These are phyloP conservation scores for Diglossa cyanea DNA, from an alignment of 2,797 vertebrate species.

Conservation along the genomic window DNA sequence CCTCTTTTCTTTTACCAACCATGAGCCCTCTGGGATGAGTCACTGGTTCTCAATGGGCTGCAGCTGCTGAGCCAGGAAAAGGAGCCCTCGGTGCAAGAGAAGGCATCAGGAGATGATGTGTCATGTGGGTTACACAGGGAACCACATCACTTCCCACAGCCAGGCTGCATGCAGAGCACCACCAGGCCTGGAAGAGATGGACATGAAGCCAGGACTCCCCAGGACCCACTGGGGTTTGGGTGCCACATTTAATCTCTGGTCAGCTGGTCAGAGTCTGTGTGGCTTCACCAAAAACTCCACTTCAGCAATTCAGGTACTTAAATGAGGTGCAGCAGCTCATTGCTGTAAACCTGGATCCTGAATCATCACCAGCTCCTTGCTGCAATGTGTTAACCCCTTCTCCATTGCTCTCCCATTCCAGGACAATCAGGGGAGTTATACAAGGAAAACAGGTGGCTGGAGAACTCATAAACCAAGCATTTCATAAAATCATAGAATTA, in stretches of 20 bases:
- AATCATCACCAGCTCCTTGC: background rate
- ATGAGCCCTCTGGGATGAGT: slow-evolving; percentile 21
- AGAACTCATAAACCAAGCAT: background rate
- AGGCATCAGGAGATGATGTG: slow-evolving; percentile 22
- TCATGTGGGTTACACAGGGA: background rate
- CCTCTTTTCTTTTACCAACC: background rate
- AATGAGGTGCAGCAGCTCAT: background rate
- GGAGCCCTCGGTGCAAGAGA: slow-evolving; percentile 2
- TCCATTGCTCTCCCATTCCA: background rate
- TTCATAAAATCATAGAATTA: background rate
- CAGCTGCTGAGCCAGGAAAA: slow-evolving; percentile 21
- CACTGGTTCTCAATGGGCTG: background rate
- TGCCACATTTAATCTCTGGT: background rate
- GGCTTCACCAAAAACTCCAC: background rate
- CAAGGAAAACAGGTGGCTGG: background rate
- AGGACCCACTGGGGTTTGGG: background rate
- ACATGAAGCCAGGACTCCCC: background rate
- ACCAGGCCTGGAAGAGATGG: background rate
- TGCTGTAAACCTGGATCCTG: background rate
- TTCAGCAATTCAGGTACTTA: background rate
- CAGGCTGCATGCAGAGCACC: background rate
- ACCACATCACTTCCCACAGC: background rate
- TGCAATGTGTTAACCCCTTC: background rate
- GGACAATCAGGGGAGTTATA: background rate
- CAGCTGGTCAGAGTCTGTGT: fast-evolving